phyloP scores from a whole-genome alignment of 2,888 invertebrate species.

The Tortrix viridana region DNA sequence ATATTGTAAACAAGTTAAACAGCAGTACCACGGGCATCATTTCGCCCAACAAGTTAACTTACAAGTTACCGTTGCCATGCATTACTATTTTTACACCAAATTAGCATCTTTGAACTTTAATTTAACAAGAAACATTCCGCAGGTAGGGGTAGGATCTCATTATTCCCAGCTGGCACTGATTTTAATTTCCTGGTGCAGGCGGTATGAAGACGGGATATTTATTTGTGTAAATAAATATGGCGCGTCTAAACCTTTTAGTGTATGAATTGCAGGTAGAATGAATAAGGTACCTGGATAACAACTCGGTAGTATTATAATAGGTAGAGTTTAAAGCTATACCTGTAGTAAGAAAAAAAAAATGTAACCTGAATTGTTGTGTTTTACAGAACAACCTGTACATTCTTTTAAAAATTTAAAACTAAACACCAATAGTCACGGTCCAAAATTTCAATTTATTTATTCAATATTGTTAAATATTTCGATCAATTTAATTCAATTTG shows the following conservation, averaged over 20 bases:
- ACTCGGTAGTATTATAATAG: neutral
- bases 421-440: no score
- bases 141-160: slow-evolving; percentile 32
- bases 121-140: slow-evolving; percentile 29
- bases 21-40: no score
- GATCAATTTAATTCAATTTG: no score
- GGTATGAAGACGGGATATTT: slow-evolving; percentile 36
- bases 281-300: neutral
- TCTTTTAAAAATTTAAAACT: no score
- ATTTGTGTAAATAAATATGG: slow-evolving; percentile 37
- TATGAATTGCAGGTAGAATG: slow-evolving; percentile 5
- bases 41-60: no score
- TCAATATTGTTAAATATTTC: no score
- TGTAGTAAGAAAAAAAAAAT: neutral
- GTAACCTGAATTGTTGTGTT: no score
- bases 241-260: slow-evolving; percentile 20
- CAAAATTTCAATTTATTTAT: no score
- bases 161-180: slow-evolving; percentile 36
- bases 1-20: no score
- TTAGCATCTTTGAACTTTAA: slow-evolving; percentile 20
- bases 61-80: no score
- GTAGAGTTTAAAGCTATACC: neutral
- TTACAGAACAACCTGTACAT: no score
- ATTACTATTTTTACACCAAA: neutral
- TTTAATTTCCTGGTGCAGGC: slow-evolving; percentile 37